Base-by-base conservation (phyloP, 2,888 invertebrate genomes). In the Chesias legatella region DNA sequence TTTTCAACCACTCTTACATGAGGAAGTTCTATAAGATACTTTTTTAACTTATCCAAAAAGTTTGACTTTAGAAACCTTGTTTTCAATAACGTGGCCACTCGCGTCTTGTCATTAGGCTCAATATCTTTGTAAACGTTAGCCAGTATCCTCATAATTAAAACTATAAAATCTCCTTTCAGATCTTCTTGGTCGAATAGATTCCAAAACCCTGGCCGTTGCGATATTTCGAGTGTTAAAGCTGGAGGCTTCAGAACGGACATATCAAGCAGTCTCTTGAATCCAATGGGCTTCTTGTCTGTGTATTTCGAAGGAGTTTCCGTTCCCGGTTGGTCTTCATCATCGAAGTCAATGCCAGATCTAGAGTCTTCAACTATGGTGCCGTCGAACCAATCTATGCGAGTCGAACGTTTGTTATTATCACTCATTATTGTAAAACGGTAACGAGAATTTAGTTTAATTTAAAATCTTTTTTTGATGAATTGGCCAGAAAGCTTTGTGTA, bases 381-480 rank as follows among this genome's bases (percentile, higher is more conserved):
- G 57, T 88, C 88, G 43, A 88, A 88, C 88, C 88, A 88, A 50
- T 88, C 88, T 58, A 88, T 84, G 1, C 86, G 73, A 42, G 85
- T 63, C 21, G 79, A 73, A 26, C 73, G 60, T 56, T 78, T 78
- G 43, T 58, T 68, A 26, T 33, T 47, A 27, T 79, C 72, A 50
- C 63, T 57, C 85, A 84, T 85, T n/a, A 20, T 42, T 32, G 22
- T 41, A 44, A 21, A 36, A 40, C 25, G 7, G 32, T 38, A 38
- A 34, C 10, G n/a, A 21, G 28, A 25, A 25, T 11, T 46, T 5
- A 26, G 25, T 30, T 42, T 20, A 23, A 9, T 13, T 27, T 30
- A 26, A 7, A 1, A 6, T 26, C 10, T 10, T 27, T 27, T 34
- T 38, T n/a, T 11, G 32, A 17, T 25, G 17, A 27, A 32, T 24